Evolutionary conservation across 2,888 invertebrate species (phyloP).

Genomic region (Selenia dentaria): DNA sequence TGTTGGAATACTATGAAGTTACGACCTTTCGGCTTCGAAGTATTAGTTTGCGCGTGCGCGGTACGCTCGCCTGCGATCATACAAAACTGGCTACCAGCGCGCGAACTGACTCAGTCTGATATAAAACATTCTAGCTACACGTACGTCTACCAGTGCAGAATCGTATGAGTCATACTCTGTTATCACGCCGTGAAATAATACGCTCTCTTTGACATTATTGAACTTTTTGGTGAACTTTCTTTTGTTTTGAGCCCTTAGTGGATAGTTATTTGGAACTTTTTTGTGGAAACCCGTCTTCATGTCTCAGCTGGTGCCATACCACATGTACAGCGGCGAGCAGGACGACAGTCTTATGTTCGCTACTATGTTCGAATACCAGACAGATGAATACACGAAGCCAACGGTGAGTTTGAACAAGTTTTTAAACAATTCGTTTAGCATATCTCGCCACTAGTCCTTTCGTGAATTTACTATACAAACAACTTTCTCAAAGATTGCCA

Average conservation of each 20-base stretch:
- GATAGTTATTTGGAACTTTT: constrained; percentile 58
- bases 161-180: constrained; percentile 76
- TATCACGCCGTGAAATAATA: constrained; percentile 70
- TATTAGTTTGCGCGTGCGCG: constrained; percentile 71
- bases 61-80: constrained; percentile 57
- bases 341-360: constrained; percentile 84
- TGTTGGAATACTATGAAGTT: constrained; percentile 64
- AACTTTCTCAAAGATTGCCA: constrained; percentile 54
- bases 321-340: constrained; percentile 74
- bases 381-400: constrained; percentile 74
- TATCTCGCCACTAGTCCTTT: constrained; percentile 11
- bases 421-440: constrained; percentile 2
- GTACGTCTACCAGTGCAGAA: constrained; percentile 65
- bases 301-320: constrained; percentile 87
- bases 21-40: constrained; percentile 51
- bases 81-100: constrained; percentile 77
- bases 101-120: constrained; percentile 80
- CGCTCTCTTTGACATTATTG: constrained; percentile 54
- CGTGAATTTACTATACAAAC: constrained; percentile 53
- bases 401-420: constrained; percentile 58
- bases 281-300: constrained; percentile 78
- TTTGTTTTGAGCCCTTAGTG: constrained; percentile 50
- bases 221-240: constrained; percentile 52
- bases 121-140: constrained; percentile 77
- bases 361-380: constrained; percentile 82